Evolutionary conservation across 2,888 invertebrate species (phyloP), one percentile per base, ranked within the genome.

Genomic region (Sycophila texana): DNA sequence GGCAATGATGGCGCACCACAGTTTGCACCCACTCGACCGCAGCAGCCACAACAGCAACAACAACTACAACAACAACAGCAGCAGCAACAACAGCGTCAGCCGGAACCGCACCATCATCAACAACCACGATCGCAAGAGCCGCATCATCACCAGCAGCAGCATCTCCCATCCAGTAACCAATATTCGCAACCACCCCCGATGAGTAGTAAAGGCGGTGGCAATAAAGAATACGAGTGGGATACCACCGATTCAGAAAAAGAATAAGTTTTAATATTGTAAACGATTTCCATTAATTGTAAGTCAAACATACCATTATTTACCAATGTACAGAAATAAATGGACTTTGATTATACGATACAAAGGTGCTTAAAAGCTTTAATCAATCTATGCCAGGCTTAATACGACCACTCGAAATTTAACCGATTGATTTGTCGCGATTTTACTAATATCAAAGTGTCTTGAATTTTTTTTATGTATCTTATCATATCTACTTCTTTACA

Each of bases 241-340:
- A 86, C 87, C 0, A 86, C 86, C 5, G 86, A 86, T 74, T 86
- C 86, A 49, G 86, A 87, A 57, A 78, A 80, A 51, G 76, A 85
- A 63, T 76, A 39, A 72, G 60, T 60, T 70, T 65, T 61, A 74
- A 67, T 60, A 57, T 73, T 80, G 65, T 63, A 71, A 39, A 72
- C 20, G 18, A 80, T 53, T 63, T 49, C 66, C 71, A 53, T 70
- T n/a, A 74, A 47, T 63, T 75, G 77, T 74, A 47, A 74, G 22
- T 68, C 72, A 73, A 70, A 70, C 65, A 80, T 80, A 74, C 74
- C 70, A 74, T 39, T 39, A 10, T 39, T 39, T 10, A 5, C 39
- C 39, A 1, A 39, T 77, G 77, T 81, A 81, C 74, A 77, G 76
- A 77, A 76, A 80, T 74, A 71, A 74, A 81, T 78, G 77, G 77